A percentile compares a stretch with the other conserved stretches of the same genome.
Conservation (phyloP, 2,113 vertebrate genomes). For the Zapornia atra region DNA sequence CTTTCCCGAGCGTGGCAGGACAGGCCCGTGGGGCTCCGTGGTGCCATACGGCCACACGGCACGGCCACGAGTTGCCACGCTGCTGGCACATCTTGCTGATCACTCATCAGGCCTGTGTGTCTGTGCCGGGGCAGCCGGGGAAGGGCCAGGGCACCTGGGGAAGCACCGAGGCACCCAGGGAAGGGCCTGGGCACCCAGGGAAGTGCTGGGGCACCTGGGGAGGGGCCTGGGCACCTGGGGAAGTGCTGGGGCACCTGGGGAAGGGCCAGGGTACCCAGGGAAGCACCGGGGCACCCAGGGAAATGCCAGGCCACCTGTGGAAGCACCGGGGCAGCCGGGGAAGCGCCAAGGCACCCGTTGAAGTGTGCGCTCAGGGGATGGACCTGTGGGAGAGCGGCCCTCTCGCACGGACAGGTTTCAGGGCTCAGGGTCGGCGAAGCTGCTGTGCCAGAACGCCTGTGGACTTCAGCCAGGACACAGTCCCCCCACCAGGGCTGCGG, state of each 20-base stretch:
- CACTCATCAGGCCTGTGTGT: not conserved
- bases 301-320: too few species aligned
- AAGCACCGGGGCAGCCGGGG: not conserved
- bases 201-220: too few species aligned
- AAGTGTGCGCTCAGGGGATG: accelerated
- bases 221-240: too few species aligned
- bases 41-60: accelerated
- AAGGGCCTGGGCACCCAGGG: too few species aligned
- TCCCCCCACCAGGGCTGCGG: not conserved
- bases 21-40: not conserved
- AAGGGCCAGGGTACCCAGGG: too few species aligned
- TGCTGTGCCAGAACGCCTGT: accelerated
- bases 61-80: not conserved
- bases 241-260: too few species aligned
- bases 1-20: not conserved
- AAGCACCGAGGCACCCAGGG: too few species aligned
- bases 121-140: not conserved
- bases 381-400: accelerated
- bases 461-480: not conserved
- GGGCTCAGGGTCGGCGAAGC: not conserved
- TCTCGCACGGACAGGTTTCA: not conserved
- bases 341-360: too few species aligned
- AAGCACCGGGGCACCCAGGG: too few species aligned
- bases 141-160: too few species aligned
- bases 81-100: accelerated